Conservation (phyloP, 2,888 invertebrate genomes). For the Eugnorisma glareosa region DNA sequence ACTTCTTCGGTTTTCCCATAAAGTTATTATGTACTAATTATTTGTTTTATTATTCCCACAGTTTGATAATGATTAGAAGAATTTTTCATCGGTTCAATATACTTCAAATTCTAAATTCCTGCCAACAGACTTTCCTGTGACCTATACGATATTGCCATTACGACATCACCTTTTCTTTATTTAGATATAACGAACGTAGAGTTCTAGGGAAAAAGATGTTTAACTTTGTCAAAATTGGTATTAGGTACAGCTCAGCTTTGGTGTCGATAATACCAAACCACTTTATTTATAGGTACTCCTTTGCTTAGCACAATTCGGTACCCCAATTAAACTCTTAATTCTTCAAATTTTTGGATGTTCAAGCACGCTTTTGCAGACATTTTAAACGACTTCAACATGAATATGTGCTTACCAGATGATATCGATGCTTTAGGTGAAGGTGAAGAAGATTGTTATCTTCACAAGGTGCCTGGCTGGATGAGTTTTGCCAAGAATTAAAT, state of each 20-base stretch:
- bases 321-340: neutral
- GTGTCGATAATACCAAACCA: neutral
- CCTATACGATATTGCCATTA: conserved; percentile 2
- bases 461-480: neutral
- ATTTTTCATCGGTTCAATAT: neutral
- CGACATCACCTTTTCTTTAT: conserved; percentile 22
- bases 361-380: neutral
- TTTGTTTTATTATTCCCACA: neutral
- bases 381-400: neutral
- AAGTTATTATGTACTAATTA: neutral
- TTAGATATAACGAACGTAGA: conserved; percentile 25
- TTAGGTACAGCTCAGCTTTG: neutral
- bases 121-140: neutral
- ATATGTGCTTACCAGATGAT: neutral
- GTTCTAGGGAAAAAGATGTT: conserved; percentile 23
- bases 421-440: neutral
- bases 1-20: conserved; percentile 17
- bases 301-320: neutral
- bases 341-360: neutral
- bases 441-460: too few species aligned
- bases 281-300: neutral
- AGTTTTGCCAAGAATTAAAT: neutral
- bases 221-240: conserved; percentile 18
- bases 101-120: neutral
- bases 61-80: neutral